These are phyloP conservation scores for Uria aalge DNA, from an alignment of 2,113 vertebrate genomes.

Conservation along the genomic window DNA sequence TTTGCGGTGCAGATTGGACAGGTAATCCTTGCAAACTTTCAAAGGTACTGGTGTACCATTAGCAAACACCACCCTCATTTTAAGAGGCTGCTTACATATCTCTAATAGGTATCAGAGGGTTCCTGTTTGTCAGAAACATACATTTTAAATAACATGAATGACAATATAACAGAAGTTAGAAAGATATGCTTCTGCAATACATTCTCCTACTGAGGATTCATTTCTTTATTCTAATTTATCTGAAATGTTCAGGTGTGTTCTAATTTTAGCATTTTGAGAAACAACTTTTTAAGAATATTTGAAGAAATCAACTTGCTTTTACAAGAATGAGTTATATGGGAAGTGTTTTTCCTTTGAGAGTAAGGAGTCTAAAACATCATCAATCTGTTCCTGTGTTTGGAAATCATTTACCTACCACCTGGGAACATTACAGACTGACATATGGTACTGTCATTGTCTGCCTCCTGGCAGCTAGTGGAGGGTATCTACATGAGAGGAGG, in stretches of 20 bases:
- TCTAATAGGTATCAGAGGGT: neutral
- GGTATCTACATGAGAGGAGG: neutral
- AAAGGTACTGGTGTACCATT: neutral
- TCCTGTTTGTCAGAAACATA: neutral
- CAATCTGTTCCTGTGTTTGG: conserved; percentile 25
- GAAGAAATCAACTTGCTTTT: neutral
- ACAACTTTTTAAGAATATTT: neutral
- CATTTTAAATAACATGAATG: neutral
- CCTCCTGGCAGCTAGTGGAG: neutral
- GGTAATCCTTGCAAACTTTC: neutral
- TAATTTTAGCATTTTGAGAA: conserved; percentile 11
- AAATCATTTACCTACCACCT: conserved; percentile 20
- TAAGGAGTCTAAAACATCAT: neutral
- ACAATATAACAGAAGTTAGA: neutral
- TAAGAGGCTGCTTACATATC: neutral
- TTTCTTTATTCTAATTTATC: neutral
- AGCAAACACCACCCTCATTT: neutral
- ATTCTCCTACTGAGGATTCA: neutral
- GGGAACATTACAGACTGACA: conserved; percentile 1
- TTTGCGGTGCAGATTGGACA: neutral
- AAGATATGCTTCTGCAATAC: neutral
- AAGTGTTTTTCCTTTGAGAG: neutral
- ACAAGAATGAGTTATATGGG: neutral
- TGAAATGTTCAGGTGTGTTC: neutral
- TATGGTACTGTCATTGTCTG: conserved; percentile 22